Percentiles rank a stretch among this genome's conserved stretches.
Evolutionary conservation across 37 sponge, comb jelly and placozoan genomes (phyloP).

Genomic region (Ephydatia muelleri): DNA sequence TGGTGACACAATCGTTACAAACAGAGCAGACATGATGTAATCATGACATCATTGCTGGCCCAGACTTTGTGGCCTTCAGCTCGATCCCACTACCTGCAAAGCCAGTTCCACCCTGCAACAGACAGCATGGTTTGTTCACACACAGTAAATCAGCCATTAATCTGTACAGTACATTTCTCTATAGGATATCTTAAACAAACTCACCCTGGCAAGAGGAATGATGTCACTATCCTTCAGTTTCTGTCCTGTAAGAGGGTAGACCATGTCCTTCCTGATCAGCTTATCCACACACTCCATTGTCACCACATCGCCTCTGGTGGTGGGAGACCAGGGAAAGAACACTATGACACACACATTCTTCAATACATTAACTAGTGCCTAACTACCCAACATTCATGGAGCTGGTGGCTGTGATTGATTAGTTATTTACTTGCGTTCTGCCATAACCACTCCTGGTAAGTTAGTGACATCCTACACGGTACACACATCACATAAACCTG

Average conservation of each 20-base stretch:
- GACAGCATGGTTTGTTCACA: background rate
- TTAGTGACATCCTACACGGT: no score
- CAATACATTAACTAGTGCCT: background rate
- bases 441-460: no score
- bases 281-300: slow-evolving; percentile 91
- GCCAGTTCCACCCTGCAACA: slow-evolving; percentile 72
- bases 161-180: background rate
- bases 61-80: slow-evolving; percentile 69
- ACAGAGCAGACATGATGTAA: background rate
- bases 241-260: slow-evolving; percentile 82
- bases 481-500: no score
- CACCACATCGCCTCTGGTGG: slow-evolving; percentile 86
- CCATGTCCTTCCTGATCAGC: slow-evolving; percentile 80
- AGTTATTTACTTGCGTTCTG: no score
- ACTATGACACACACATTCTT: background rate
- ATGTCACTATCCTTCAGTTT: slow-evolving; percentile 90
- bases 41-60: slow-evolving; percentile 77
- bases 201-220: slow-evolving; percentile 72
- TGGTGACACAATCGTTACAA: no score
- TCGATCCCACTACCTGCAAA: slow-evolving; percentile 77
- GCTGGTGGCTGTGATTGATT: no score
- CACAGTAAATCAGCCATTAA: background rate
- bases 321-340: background rate
- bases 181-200: background rate
- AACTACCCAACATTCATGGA: no score